Conservation (phyloP, 2,888 invertebrate species). For the Graphium colonna region DNA sequence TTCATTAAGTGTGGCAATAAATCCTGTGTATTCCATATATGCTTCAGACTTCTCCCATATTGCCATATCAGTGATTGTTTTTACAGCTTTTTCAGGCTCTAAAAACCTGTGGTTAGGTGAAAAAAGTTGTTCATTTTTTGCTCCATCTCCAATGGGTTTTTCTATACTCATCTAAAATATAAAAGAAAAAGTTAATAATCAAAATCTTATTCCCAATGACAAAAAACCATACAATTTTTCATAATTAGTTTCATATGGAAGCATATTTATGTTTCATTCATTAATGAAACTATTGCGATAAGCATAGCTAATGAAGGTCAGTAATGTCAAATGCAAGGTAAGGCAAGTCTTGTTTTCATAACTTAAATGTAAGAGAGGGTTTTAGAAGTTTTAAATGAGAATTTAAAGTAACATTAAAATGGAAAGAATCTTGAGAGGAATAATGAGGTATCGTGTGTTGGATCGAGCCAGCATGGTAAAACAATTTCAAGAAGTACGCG, state of each 20-base stretch:
- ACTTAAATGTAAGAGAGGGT: conserved; percentile 10
- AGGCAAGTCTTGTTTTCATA: conserved; percentile 21
- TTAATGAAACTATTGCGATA: conserved; percentile 39
- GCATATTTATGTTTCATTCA: conserved; percentile 12
- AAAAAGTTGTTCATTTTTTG: conserved; percentile 34
- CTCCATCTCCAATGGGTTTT: conserved; percentile 58
- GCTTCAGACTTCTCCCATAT: conserved; percentile 93
- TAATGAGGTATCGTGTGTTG: conserved; percentile 92
- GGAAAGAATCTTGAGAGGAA: conserved; percentile 93
- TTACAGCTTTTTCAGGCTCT: conserved; percentile 83
- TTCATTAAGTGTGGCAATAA: conserved; percentile 92
- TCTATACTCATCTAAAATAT: conserved; percentile 59
- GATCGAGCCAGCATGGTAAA: conserved; percentile 93
- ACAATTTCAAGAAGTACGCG: conserved; percentile 93
- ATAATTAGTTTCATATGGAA: background rate
- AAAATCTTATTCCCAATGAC: background rate
- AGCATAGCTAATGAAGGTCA: conserved; percentile 69
- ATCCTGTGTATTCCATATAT: conserved; percentile 92
- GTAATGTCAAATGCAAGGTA: conserved; percentile 52
- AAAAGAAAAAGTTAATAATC: background rate
- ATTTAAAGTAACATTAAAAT: conserved; percentile 65
- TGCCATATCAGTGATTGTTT: conserved; percentile 84
- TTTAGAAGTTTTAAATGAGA: conserved; percentile 1
- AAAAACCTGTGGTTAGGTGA: conserved; percentile 82
- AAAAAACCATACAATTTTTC: background rate